These are phyloP conservation scores for Lerista edwardsae DNA, from an alignment of 2,797 vertebrate genomes.

Conservation along the genomic window DNA sequence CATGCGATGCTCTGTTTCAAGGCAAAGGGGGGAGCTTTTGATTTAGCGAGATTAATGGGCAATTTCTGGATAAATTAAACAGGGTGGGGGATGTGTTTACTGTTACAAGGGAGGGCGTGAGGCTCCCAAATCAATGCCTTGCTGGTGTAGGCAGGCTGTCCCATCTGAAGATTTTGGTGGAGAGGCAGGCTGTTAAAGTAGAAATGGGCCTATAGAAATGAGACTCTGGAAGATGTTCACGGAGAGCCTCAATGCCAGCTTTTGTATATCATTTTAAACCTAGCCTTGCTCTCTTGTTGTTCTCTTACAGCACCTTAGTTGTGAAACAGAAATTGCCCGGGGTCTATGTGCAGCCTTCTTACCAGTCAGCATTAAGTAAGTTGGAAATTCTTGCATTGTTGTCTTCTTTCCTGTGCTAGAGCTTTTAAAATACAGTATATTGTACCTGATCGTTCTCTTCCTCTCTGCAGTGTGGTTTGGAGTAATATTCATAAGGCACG, in stretches of 20 bases:
- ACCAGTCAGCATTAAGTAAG: constrained; percentile 96
- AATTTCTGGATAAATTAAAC: not conserved
- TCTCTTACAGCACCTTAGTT: constrained; percentile 89
- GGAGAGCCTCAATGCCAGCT: not conserved
- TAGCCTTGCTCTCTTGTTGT: constrained; percentile 30
- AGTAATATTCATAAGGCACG: constrained; percentile 97
- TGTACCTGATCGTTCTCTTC: constrained; percentile 40
- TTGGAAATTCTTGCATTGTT: not conserved
- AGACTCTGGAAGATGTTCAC: not conserved
- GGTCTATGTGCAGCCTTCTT: constrained; percentile 97
- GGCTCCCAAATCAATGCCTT: not conserved
- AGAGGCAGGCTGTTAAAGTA: not conserved
- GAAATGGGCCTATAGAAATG: not conserved
- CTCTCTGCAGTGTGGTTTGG: constrained; percentile 94
- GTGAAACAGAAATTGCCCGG: constrained; percentile 98
- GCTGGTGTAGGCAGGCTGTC: too few species aligned
- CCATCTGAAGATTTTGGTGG: not conserved
- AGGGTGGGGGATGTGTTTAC: not conserved
- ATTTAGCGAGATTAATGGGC: not conserved
- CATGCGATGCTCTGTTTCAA: not conserved
- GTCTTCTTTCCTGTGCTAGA: not conserved
- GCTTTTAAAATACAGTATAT: not conserved
- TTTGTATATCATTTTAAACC: not conserved
- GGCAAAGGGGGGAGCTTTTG: not conserved
- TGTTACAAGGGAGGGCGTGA: not conserved